phyloP scores from a whole-genome alignment of 2,797 vertebrate genomes.

The Phoxinus dragarum region DNA sequence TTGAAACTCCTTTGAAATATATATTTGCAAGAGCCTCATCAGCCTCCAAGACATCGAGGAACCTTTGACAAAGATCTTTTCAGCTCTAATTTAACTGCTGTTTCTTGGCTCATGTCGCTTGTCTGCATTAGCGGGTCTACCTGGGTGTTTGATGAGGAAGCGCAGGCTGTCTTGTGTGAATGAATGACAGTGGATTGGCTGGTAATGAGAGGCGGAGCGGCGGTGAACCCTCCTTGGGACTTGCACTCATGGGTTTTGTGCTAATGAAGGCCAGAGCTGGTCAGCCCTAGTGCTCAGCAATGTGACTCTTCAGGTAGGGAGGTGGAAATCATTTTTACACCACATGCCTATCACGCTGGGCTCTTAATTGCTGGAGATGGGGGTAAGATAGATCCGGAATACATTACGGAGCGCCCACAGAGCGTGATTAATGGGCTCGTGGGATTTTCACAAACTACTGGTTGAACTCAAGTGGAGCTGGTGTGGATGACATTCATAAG shows the following conservation, averaged over 20 bases:
- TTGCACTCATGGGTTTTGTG: slow-evolving; percentile 25
- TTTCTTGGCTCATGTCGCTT: slow-evolving; percentile 27
- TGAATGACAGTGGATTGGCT: slow-evolving; percentile 17
- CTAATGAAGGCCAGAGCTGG: slow-evolving; percentile 34
- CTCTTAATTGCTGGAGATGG: slow-evolving; percentile 78
- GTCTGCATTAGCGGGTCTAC: slow-evolving; percentile 21
- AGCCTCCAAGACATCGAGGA: slow-evolving; percentile 26
- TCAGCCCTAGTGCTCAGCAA: neutral
- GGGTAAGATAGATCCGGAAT: slow-evolving; percentile 70
- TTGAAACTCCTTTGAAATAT: slow-evolving; percentile 38
- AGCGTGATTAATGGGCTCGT: slow-evolving; percentile 79
- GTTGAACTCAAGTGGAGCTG: slow-evolving; percentile 61
- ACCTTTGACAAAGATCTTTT: slow-evolving; percentile 26
- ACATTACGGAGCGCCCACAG: slow-evolving; percentile 73
- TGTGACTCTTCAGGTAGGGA: slow-evolving; percentile 54
- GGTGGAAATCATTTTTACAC: slow-evolving; percentile 80
- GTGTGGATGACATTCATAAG: slow-evolving; percentile 59
- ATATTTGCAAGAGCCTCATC: slow-evolving; percentile 21
- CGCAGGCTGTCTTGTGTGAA: neutral
- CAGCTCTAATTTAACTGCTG: slow-evolving; percentile 32
- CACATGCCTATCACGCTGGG: slow-evolving; percentile 74
- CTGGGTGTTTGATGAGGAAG: slow-evolving; percentile 36
- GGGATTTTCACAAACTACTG: slow-evolving; percentile 67
- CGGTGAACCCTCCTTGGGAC: neutral
- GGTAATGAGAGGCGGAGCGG: slow-evolving; percentile 15